A percentile compares a stretch with the other conserved stretches of the same genome.
Conservation (phyloP, 2,888 invertebrate genomes). For the Lomographa bimaculata region DNA sequence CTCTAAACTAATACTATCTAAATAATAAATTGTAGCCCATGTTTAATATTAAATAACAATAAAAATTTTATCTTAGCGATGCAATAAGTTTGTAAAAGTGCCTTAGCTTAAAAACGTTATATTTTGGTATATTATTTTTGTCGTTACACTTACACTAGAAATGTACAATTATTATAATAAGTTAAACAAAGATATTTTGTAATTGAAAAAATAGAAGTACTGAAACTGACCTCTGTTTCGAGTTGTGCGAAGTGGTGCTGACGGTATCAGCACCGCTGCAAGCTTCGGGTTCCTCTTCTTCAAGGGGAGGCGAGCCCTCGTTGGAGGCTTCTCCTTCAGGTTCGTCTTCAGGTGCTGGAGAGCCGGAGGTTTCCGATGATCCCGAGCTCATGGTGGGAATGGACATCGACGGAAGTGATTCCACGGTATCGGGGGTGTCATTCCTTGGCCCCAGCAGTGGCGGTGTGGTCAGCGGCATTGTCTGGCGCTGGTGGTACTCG, state of each 20-base stretch:
- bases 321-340: neutral
- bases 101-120: no score
- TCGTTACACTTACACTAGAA: no score
- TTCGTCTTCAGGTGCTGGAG: neutral
- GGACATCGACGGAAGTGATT: constrained; percentile 1
- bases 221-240: constrained; percentile 2
- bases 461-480: constrained; percentile 8
- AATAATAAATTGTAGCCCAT: no score
- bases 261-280: neutral
- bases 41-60: no score
- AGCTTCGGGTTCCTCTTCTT: neutral
- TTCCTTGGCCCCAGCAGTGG: constrained; percentile 5
- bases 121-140: no score
- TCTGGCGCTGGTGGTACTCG: constrained; percentile 6
- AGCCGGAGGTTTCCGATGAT: neutral
- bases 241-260: constrained; percentile 2
- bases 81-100: no score
- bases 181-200: no score
- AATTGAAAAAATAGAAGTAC: no score
- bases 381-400: constrained; percentile 1
- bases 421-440: constrained; percentile 3
- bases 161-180: no score
- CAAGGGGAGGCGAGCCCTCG: neutral
- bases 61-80: no score
- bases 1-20: no score